Conservation (phyloP, 2,113 vertebrate genomes). For the Nothocercus nigrocapillus region DNA sequence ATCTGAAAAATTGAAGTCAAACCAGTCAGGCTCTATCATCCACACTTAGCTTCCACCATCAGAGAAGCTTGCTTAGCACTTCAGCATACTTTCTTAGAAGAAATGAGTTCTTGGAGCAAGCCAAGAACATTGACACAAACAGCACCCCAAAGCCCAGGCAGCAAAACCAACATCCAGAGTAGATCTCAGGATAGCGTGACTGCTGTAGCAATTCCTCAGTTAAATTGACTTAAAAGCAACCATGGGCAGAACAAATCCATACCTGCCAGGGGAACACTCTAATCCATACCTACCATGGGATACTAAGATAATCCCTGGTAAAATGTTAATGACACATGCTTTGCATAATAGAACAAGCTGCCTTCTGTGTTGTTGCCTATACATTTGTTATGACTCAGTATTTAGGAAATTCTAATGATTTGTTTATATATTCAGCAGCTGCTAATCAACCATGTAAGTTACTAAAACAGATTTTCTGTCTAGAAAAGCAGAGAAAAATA, state of each 20-base stretch:
- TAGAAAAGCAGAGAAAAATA: background rate
- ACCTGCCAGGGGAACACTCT: background rate
- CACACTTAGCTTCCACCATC: background rate
- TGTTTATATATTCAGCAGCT: constrained; percentile 26
- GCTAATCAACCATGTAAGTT: background rate
- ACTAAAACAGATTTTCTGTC: constrained; percentile 11
- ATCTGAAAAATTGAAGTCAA: constrained; percentile 55
- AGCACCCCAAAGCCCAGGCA: background rate
- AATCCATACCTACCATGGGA: background rate
- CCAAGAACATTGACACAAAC: background rate
- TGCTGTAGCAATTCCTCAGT: background rate
- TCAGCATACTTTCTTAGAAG: background rate
- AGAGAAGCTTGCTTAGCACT: background rate
- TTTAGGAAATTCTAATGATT: background rate
- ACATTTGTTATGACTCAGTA: constrained; percentile 33
- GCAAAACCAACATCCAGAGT: background rate
- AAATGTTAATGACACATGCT: background rate
- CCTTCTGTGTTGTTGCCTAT: background rate
- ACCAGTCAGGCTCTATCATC: constrained; percentile 35
- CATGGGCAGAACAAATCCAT: background rate
- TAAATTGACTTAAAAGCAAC: background rate
- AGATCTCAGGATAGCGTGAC: background rate
- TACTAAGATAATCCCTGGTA: background rate
- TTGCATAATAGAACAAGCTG: background rate
- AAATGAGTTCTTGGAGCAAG: background rate